Conservation (phyloP, 2,888 invertebrate genomes). For the Caenorhabditis angaria region DNA sequence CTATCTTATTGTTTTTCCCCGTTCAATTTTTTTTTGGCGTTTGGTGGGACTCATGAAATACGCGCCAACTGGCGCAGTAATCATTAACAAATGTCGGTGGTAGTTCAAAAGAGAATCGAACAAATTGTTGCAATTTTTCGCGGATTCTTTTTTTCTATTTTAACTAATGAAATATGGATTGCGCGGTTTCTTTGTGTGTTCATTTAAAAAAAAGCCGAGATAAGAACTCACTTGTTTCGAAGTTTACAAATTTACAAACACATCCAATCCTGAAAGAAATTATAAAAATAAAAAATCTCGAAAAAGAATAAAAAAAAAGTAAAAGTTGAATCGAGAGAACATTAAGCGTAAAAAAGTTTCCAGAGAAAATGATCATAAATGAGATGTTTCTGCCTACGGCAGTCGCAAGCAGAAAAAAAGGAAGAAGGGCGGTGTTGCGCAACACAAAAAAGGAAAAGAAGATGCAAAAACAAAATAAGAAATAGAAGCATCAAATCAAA, state of each 20-base stretch:
- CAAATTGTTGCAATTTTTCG: too few species aligned
- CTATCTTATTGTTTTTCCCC: neutral
- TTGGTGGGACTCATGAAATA: too few species aligned
- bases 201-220: too few species aligned
- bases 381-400: neutral
- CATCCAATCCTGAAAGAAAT: too few species aligned
- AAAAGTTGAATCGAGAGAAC: neutral
- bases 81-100: too few species aligned
- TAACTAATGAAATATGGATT: neutral
- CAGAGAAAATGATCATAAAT: constrained; percentile 4
- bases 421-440: constrained; percentile 7
- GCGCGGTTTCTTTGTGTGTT: too few species aligned
- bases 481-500: constrained; percentile 13
- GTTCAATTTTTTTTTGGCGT: too few species aligned
- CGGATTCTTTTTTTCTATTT: constrained; percentile 4
- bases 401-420: neutral
- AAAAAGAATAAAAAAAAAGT: neutral
- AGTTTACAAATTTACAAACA: too few species aligned
- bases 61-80: too few species aligned
- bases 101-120: too few species aligned
- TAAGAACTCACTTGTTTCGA: too few species aligned
- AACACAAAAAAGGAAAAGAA: neutral
- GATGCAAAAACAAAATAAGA: neutral
- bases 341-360: neutral
- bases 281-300: neutral